Conservation (phyloP, 1,140 invertebrate genomes). For the Propsilocerus akamusi region DNA sequence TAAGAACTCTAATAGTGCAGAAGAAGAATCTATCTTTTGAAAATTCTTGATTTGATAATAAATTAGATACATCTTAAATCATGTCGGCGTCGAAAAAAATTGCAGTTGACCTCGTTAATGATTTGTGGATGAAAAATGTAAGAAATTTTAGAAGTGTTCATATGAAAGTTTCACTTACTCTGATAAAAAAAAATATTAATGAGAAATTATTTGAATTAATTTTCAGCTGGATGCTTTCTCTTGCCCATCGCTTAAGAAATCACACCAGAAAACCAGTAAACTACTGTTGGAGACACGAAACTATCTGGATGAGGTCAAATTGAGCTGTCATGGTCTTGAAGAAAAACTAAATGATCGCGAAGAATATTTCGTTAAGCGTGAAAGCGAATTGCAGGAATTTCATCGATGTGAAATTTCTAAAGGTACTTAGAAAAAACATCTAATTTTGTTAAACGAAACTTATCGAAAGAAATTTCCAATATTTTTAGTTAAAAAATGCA, state of each 20-base stretch:
- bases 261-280: constrained; percentile 28
- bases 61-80: no score
- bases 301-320: constrained; percentile 30
- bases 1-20: no score
- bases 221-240: constrained; percentile 39
- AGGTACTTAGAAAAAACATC: constrained; percentile 10
- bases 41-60: no score
- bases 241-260: constrained; percentile 29
- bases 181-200: no score
- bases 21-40: no score
- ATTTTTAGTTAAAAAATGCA: constrained; percentile 13
- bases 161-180: no score
- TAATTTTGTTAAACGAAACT: background rate
- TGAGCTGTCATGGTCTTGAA: constrained; percentile 28
- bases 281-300: constrained; percentile 27
- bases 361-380: constrained; percentile 13
- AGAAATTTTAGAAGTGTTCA: no score
- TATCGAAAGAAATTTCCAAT: background rate
- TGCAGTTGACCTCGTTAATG: background rate
- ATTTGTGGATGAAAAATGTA: background rate
- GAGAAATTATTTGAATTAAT: no score
- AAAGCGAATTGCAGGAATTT: constrained; percentile 14
- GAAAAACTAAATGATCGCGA: constrained; percentile 29
- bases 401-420: constrained; percentile 17
- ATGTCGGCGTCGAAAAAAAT: background rate